Base-by-base conservation (phyloP, 2,113 vertebrate genomes). In the Nerophis lumbriciformis region DNA sequence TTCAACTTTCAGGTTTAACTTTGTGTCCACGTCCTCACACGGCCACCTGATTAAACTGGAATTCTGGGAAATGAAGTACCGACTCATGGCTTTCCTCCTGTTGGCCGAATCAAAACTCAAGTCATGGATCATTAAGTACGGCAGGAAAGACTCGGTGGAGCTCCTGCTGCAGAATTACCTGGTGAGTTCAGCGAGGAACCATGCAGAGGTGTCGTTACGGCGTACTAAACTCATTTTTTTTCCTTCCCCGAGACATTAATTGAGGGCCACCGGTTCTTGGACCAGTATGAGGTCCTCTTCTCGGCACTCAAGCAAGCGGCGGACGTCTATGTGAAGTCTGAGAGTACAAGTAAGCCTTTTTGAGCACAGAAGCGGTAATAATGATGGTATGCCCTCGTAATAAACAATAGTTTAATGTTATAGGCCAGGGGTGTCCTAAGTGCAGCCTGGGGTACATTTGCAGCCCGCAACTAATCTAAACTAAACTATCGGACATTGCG, bases 41-140 rank as follows among this genome's bases (percentile, higher is more conserved):
- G 89, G 93, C 69, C 96, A 99, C 88, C 84, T 98, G 84, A 93
- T 96, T 78, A 96, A 95, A 86, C 90, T 98, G 91, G 95, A 98
- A 85, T 99, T 98, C 91, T 93, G 96, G 87, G 95, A 99, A 84
- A 91, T 96, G 86, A 98, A 98, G 84, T 98, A 98, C 76, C 93
- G 94, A 56, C 90, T 99, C 54, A 93, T 97, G 81, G 95, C 94
- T 14, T 95, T 99, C 59, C 90, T 98, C 59, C 91, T 95, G 57
- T 85, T 98, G 69, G 96, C 96, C 42, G 97, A 99, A 85, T 94
- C 94, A 8, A 98, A 98, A 81, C 94, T 99, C 59, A 98, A 98
- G 83, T 94, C 94, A 0, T 99, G 97, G 97, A 98, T 98, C 83
- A 93, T 99, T 73, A 99, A 98, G 88, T 99, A 99, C 0, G 96